Evolutionary conservation across 2,797 vertebrate species (phyloP).

Genomic region (Galago senegalensis): DNA sequence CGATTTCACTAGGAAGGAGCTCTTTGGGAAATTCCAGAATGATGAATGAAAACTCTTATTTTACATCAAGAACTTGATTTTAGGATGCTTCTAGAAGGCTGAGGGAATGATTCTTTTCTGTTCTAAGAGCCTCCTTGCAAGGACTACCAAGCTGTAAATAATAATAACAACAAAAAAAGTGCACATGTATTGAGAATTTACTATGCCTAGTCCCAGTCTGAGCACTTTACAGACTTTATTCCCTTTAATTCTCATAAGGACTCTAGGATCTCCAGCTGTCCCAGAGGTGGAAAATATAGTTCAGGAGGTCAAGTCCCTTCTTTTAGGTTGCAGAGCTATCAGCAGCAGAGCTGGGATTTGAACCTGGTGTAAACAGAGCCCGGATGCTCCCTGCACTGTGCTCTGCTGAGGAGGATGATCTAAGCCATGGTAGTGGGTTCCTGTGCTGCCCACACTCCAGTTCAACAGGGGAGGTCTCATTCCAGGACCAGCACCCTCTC

Average conservation of each 20-base stretch:
- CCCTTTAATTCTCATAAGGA: neutral
- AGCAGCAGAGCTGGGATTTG: neutral
- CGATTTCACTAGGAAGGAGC: conserved; percentile 21
- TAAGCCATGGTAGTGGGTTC: neutral
- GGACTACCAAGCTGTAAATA: neutral
- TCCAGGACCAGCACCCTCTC: neutral
- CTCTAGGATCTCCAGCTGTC: rapidly evolving
- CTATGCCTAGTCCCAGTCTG: too few species aligned
- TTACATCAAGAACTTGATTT: conserved; percentile 19
- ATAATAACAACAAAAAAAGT: neutral
- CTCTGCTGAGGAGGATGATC: neutral
- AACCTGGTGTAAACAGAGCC: neutral
- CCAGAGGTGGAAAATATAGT: neutral
- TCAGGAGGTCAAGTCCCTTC: neutral
- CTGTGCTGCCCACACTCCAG: neutral
- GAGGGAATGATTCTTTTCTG: neutral
- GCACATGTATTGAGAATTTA: rapidly evolving
- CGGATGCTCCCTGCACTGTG: rapidly evolving
- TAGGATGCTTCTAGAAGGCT: neutral
- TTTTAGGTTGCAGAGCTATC: neutral
- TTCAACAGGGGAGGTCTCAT: neutral
- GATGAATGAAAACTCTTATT: neutral
- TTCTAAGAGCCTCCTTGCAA: neutral
- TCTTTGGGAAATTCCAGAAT: conserved; percentile 11
- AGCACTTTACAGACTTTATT: neutral